Percentiles rank a stretch among this genome's conserved stretches.
Evolutionary conservation across 1,140 invertebrate species (phyloP).

Genomic region (Euwallacea fornicatus): DNA sequence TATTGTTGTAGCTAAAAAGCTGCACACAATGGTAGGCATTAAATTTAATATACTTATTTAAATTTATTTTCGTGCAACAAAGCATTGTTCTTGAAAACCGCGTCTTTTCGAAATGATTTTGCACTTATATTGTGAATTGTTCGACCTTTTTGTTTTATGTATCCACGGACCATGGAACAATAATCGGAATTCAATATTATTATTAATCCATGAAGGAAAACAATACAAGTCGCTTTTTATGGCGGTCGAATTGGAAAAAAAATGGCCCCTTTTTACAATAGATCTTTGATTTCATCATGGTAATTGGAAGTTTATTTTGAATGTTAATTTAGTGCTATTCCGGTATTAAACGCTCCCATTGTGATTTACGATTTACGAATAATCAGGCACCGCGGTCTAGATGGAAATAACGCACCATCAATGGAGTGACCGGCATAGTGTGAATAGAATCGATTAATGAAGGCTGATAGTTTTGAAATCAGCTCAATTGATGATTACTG

Average conservation of each 20-base stretch:
- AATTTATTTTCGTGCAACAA: constrained; percentile 28
- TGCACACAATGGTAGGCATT: constrained; percentile 26
- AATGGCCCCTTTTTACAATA: constrained; percentile 1
- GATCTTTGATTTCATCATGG: constrained; percentile 14
- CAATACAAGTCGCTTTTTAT: constrained; percentile 8
- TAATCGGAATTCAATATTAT: constrained; percentile 26
- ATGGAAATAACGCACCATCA: background rate
- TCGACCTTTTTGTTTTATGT: constrained; percentile 12
- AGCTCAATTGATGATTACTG: too few relatives aligned
- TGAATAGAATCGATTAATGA: too few relatives aligned
- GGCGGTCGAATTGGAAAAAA: background rate
- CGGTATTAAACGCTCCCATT: background rate
- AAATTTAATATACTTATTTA: constrained; percentile 37
- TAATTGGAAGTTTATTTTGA: constrained; percentile 11
- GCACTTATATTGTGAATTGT: constrained; percentile 31
- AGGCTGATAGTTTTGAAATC: too few relatives aligned
- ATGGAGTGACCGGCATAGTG: too few relatives aligned
- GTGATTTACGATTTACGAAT: background rate
- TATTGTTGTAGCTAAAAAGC: constrained; percentile 29
- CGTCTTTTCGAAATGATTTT: constrained; percentile 35
- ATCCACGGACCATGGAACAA: background rate
- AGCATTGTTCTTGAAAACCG: constrained; percentile 26
- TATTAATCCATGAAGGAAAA: constrained; percentile 19
- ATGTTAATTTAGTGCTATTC: constrained; percentile 1
- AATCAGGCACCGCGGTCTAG: background rate